A percentile compares a stretch with the other conserved stretches of the same genome.
Conservation (phyloP, 1,140 invertebrate species). For the Formica selysi region DNA sequence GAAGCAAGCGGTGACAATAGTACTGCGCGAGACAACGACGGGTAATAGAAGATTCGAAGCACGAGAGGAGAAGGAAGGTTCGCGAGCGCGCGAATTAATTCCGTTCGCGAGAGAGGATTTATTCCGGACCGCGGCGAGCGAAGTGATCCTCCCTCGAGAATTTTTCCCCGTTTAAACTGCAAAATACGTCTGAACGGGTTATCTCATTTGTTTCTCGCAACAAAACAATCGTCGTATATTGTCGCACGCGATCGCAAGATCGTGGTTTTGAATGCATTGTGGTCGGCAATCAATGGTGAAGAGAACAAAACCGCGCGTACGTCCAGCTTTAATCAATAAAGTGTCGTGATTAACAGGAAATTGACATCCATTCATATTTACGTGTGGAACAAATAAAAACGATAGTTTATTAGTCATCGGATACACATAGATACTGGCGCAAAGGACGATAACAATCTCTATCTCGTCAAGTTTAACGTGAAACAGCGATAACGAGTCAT, state of each 20-base stretch:
- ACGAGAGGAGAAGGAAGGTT: neutral
- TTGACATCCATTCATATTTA: constrained; percentile 46
- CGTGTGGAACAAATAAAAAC: constrained; percentile 31
- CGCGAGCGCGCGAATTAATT: neutral
- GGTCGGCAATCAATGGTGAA: constrained; percentile 33
- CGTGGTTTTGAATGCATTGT: constrained; percentile 13
- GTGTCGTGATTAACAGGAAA: constrained; percentile 39
- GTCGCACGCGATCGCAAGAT: constrained; percentile 3
- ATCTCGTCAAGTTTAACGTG: neutral
- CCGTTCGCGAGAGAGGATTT: neutral
- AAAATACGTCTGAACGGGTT: neutral
- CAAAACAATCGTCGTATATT: neutral
- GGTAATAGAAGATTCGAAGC: constrained; percentile 4
- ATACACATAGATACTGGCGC: neutral
- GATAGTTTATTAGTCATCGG: constrained; percentile 34
- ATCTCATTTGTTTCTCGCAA: constrained; percentile 26
- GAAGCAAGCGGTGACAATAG: constrained; percentile 21
- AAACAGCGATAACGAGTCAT: neutral
- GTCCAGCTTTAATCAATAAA: constrained; percentile 59
- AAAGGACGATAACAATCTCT: constrained; percentile 5
- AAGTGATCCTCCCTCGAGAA: neutral
- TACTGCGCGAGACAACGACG: neutral
- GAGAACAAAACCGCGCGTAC: constrained; percentile 39
- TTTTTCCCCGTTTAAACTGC: neutral
- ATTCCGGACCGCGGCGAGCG: neutral